phyloP scores from a whole-genome alignment of 2,888 invertebrate species.

The Escarpia spicata region DNA sequence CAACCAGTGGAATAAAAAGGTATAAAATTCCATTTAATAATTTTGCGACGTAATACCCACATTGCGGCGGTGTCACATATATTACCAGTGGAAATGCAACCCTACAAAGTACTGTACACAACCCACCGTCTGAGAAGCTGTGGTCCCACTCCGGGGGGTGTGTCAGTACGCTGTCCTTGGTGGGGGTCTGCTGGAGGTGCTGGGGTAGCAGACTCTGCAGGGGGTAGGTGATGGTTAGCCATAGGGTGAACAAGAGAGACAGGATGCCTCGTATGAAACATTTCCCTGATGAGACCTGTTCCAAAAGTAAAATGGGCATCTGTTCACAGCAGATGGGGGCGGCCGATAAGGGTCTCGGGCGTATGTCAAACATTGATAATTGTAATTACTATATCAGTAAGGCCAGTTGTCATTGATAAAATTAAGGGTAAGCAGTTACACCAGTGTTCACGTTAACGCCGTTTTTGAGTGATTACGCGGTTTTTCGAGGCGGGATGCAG shows the following conservation, averaged over 20 bases:
- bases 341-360: neutral
- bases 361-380: neutral
- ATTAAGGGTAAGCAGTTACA: neutral
- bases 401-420: neutral
- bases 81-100: no score
- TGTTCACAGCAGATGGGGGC: neutral
- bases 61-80: no score
- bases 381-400: neutral
- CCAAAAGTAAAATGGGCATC: neutral
- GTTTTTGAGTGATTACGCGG: no score
- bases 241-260: constrained; percentile 45
- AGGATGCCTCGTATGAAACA: constrained; percentile 44
- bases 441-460: no score
- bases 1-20: no score
- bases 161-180: neutral
- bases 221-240: constrained; percentile 35
- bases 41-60: no score
- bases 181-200: constrained; percentile 30
- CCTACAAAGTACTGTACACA: neutral
- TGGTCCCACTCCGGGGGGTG: constrained; percentile 48
- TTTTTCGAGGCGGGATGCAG: no score
- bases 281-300: constrained; percentile 31
- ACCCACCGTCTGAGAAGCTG: constrained; percentile 58
- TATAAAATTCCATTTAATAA: no score
- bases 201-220: constrained; percentile 33